phyloP scores from a whole-genome alignment of 2,113 vertebrate genomes.

The Macroglossus sobrinus region DNA sequence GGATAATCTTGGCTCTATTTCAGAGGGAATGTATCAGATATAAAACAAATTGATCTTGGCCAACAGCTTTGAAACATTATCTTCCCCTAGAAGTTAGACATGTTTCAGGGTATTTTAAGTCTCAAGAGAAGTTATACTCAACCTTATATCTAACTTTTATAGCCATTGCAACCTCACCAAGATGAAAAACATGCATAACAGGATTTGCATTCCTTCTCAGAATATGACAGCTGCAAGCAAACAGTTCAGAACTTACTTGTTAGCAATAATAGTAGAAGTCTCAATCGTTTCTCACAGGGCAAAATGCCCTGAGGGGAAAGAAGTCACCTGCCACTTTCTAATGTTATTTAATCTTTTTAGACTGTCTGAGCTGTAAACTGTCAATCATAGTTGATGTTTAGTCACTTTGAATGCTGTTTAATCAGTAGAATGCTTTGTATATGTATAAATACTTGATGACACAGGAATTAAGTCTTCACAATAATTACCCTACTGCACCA shows the following conservation, averaged over 20 bases:
- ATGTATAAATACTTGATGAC: conserved; percentile 82
- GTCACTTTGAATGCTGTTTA: conserved; percentile 83
- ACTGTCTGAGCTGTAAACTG: conserved; percentile 80
- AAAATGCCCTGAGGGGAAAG: conserved; percentile 80
- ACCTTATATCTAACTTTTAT: conserved; percentile 71
- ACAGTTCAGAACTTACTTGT: conserved; percentile 82
- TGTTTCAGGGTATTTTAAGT: background rate
- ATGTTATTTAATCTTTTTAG: conserved; percentile 89
- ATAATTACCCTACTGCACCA: conserved; percentile 80
- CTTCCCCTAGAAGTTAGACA: conserved; percentile 15
- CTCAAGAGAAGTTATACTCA: conserved; percentile 62
- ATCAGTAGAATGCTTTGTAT: conserved; percentile 82
- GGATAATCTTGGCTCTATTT: conserved; percentile 50
- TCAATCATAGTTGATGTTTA: conserved; percentile 83
- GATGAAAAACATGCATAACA: conserved; percentile 87
- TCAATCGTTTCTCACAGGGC: conserved; percentile 80
- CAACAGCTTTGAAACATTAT: conserved; percentile 55
- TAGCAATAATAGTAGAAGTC: conserved; percentile 82
- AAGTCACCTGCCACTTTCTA: conserved; percentile 85
- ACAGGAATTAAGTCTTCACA: conserved; percentile 83
- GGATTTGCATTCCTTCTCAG: conserved; percentile 85
- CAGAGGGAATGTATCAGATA: conserved; percentile 50
- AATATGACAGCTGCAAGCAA: conserved; percentile 83
- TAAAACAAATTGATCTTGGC: conserved; percentile 62
- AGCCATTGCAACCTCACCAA: conserved; percentile 75